Percentiles rank a stretch among this genome's conserved stretches.
Evolutionary conservation across 1,140 invertebrate genomes (phyloP).

Genomic region (Pogonus chalceus): DNA sequence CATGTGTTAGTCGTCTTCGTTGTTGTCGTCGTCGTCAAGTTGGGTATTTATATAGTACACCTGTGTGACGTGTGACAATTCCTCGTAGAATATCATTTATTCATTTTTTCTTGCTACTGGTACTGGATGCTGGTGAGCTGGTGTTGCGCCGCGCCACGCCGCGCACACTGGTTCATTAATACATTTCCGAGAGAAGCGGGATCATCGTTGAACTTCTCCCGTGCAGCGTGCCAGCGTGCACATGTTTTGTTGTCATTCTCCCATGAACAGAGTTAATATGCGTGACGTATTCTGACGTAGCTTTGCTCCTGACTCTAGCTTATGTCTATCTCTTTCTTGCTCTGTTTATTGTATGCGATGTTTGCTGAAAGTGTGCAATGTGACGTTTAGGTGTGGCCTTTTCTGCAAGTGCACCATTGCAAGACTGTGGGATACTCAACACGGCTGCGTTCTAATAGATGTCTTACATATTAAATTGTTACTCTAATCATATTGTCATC

Average conservation of each 20-base stretch:
- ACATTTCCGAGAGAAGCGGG: not conserved
- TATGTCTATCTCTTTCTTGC: not conserved
- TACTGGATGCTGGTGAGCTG: too few species aligned
- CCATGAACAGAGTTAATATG: slow-evolving; percentile 7
- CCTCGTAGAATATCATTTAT: not conserved
- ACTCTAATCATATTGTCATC: too few species aligned
- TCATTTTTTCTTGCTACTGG: not conserved
- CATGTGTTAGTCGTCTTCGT: too few species aligned
- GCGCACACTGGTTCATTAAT: not conserved
- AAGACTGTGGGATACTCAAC: too few species aligned
- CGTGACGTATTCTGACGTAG: slow-evolving; percentile 1
- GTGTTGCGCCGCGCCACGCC: not conserved
- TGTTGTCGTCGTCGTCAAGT: too few species aligned
- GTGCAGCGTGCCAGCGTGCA: not conserved
- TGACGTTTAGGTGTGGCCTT: too few species aligned
- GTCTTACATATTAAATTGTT: too few species aligned
- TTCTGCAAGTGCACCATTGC: too few species aligned
- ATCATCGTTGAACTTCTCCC: not conserved
- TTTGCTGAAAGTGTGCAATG: not conserved
- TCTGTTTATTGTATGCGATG: not conserved
- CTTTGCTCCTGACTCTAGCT: not conserved
- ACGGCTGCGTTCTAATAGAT: too few species aligned
- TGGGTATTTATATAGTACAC: too few species aligned
- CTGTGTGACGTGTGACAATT: not conserved
- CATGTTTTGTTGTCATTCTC: slow-evolving; percentile 1